Base-by-base conservation (phyloP, 2,888 invertebrate species). In the Pinctada fucata region DNA sequence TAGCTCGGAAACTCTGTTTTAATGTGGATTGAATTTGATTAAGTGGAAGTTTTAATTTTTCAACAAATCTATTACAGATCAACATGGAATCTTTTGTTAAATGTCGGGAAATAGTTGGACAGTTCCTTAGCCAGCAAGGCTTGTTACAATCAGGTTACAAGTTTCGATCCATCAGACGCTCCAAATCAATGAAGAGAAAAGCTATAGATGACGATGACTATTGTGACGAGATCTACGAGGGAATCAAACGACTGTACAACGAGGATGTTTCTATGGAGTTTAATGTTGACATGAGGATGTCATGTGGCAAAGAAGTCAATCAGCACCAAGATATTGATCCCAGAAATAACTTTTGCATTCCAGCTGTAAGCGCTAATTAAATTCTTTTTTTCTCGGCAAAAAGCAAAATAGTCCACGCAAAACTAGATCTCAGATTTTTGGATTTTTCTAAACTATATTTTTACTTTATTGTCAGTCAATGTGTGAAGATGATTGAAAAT, bases 231-330 rank as follows among this genome's bases (percentile, higher is more conserved):
- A 86, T 92, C 63, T 92, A 90, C 73, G 91, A 91, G 70, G 90
- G 90, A 72, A 90, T 92, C 82, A 91, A 91, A 83, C 85, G 90
- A 8, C 88, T 92, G 49, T 92, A 91, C 84, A 88, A 83, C 51
- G 89, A 89, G 49, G 90, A 90, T 47, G 13, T 31, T 52, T 16
- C 8, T 1, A 71, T 65, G 31, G 79, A 79, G 1, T 16, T 51
- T 13, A 13, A 10, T 3, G 4, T 69, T 8, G n/a, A 78, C 16
- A 71, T 84, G 80, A 84, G 85, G 82, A 84, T 82, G 81, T 87
- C 88, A 67, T 90, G 88, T 84, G 85, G 87, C 76, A 83, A 87
- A 79, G 89, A 89, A 82, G 73, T 88, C 8, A 79, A 76, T 78
- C 79, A 80, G 84, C 86, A 84, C 83, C 86, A 86, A 78, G 87